Conservation (phyloP, 2,113 vertebrate genomes). For the Centrocercus urophasianus region DNA sequence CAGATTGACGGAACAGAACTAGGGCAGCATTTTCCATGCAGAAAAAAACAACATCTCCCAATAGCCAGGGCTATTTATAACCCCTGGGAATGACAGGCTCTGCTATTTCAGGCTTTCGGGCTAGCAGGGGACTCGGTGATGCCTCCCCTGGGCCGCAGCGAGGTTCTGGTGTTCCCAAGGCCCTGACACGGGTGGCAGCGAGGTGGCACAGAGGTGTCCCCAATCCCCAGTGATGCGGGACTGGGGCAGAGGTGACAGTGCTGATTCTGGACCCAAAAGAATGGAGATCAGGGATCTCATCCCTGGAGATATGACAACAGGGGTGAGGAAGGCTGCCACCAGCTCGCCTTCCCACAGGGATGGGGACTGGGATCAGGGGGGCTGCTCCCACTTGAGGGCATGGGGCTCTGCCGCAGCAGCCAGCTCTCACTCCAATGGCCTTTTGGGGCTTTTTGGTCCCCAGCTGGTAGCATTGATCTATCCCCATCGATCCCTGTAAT, state of each 20-base stretch:
- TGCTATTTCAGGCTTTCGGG: slow-evolving; percentile 74
- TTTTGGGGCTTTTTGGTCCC: neutral
- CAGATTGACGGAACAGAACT: slow-evolving; percentile 72
- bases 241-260: neutral
- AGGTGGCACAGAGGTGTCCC: neutral
- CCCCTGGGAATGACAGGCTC: slow-evolving; percentile 81
- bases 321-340: neutral
- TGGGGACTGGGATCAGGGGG: neutral
- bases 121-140: neutral
- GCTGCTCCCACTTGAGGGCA: neutral
- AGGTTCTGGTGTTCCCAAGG: slow-evolving; percentile 17
- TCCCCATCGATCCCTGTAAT: slow-evolving; percentile 26
- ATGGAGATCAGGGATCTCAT: neutral
- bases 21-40: slow-evolving; percentile 76
- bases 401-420: neutral
- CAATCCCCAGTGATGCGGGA: neutral
- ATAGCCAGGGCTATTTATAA: slow-evolving; percentile 80
- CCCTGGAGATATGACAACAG: neutral
- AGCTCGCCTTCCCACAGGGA: neutral
- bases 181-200: rapidly evolving
- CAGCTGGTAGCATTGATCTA: neutral
- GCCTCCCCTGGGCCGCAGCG: rapidly evolving
- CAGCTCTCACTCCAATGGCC: neutral
- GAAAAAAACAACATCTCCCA: slow-evolving; percentile 78
- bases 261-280: neutral